phyloP scores from a whole-genome alignment of 2,888 invertebrate species.

The Phalangium opilio region DNA sequence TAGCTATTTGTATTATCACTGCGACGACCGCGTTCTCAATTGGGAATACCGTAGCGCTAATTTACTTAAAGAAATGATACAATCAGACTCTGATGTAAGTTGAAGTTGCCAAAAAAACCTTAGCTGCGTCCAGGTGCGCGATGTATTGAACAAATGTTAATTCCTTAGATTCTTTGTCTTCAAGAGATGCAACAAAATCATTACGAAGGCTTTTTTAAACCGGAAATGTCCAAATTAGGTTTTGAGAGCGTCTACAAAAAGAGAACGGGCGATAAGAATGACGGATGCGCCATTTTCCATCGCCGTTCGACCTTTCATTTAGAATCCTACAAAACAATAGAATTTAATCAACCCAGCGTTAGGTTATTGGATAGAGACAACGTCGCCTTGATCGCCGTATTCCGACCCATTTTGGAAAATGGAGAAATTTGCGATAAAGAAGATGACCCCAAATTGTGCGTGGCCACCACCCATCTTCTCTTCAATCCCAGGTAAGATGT shows the following conservation, averaged over 20 bases:
- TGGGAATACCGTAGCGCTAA: slow-evolving; percentile 52
- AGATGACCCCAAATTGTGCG: slow-evolving; percentile 23
- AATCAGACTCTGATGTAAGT: slow-evolving; percentile 44
- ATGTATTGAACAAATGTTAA: not conserved
- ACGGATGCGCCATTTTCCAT: slow-evolving; percentile 84
- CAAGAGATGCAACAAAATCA: slow-evolving; percentile 83
- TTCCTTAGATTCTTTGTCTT: slow-evolving; percentile 47
- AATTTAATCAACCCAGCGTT: slow-evolving; percentile 44
- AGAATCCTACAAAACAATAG: slow-evolving; percentile 49
- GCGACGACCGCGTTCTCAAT: slow-evolving; percentile 41
- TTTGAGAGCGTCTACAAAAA: slow-evolving; percentile 64
- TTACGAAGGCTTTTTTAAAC: slow-evolving; percentile 43
- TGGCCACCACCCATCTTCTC: slow-evolving; percentile 86
- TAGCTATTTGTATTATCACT: slow-evolving; percentile 48
- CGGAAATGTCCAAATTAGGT: slow-evolving; percentile 35
- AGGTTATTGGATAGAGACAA: slow-evolving; percentile 66
- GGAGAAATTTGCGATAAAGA: not conserved
- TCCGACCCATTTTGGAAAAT: slow-evolving; percentile 37
- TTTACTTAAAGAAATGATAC: slow-evolving; percentile 42
- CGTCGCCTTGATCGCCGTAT: slow-evolving; percentile 62
- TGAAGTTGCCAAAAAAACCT: slow-evolving; percentile 29
- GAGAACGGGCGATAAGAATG: slow-evolving; percentile 58
- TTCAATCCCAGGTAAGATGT: slow-evolving; percentile 66
- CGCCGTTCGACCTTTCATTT: slow-evolving; percentile 49
- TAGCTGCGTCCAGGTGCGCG: not conserved